phyloP scores from a whole-genome alignment of 35 echinoderm and acorn worm species.

The Apostichopus californicus region DNA sequence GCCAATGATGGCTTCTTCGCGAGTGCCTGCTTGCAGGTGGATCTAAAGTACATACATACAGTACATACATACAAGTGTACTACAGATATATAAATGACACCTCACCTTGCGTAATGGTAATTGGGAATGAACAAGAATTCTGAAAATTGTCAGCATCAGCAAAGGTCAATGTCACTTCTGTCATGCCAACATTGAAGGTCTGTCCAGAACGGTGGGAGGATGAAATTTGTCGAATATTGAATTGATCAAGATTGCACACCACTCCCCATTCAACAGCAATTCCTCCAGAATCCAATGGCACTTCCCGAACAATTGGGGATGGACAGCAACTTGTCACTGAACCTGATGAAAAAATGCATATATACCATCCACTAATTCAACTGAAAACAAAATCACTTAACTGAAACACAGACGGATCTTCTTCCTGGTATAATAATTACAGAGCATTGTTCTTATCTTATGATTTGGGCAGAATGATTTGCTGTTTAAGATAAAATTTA shows the following conservation, averaged over 20 bases:
- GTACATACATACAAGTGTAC: too few relatives aligned
- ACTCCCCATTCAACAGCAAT: not conserved
- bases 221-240: not conserved
- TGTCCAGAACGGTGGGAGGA: conserved; percentile 1
- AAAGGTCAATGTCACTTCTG: conserved; percentile 42
- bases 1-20: too few relatives aligned
- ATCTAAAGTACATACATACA: too few relatives aligned
- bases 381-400: too few relatives aligned
- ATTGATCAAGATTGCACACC: not conserved
- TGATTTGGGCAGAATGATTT: too few relatives aligned
- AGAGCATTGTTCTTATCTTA: too few relatives aligned
- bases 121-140: conserved; percentile 7
- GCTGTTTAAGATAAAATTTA: too few relatives aligned
- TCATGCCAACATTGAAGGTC: conserved; percentile 16
- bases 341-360: not conserved
- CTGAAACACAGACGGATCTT: too few relatives aligned
- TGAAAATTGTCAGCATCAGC: conserved; percentile 14
- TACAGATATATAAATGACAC: not conserved
- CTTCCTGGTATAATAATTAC: too few relatives aligned
- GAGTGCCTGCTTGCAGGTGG: too few relatives aligned
- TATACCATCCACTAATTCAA: too few relatives aligned
- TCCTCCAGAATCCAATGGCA: not conserved
- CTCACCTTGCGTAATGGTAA: conserved; percentile 40
- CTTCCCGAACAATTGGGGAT: not conserved
- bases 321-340: conserved; percentile 8